These are phyloP conservation scores for Lucifuga dentata DNA, from an alignment of 2,113 vertebrate species.

Conservation along the genomic window DNA sequence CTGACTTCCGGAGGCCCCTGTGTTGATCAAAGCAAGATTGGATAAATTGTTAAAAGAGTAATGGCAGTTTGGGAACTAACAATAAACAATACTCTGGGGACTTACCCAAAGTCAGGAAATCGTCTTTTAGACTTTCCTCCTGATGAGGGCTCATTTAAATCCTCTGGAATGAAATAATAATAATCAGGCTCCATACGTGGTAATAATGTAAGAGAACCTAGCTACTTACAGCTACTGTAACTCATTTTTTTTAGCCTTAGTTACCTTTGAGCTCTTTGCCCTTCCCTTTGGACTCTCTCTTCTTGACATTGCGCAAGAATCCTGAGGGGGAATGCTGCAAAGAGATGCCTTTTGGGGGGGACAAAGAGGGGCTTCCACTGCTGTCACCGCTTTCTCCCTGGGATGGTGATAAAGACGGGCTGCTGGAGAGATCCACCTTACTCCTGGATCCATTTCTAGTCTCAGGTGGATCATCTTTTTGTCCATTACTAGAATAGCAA, in stretches of 20 bases:
- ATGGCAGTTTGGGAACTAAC: not conserved
- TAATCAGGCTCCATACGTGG: not conserved
- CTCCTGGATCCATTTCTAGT: constrained; percentile 72
- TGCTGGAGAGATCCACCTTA: constrained; percentile 82
- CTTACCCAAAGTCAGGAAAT: constrained; percentile 94
- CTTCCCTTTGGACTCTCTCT: constrained; percentile 89
- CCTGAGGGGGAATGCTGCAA: constrained; percentile 82
- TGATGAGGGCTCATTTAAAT: constrained; percentile 81
- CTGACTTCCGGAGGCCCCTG: constrained; percentile 92
- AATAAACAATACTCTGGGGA: constrained; percentile 8
- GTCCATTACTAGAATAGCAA: constrained; percentile 70
- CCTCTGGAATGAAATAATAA: constrained; percentile 79
- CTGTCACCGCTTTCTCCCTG: constrained; percentile 81
- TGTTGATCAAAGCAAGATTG: constrained; percentile 24
- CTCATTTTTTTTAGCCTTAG: constrained; percentile 30
- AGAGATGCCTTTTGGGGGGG: constrained; percentile 77
- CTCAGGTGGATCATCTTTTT: constrained; percentile 73
- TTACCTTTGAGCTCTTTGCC: constrained; percentile 88
- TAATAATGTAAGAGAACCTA: not conserved
- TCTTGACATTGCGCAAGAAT: constrained; percentile 83
- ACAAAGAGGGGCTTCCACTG: constrained; percentile 71
- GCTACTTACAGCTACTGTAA: not conserved
- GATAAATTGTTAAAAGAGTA: not conserved
- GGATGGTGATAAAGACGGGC: constrained; percentile 83
- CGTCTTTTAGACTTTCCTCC: constrained; percentile 88